Evolutionary conservation across 2,888 invertebrate species (phyloP).

Genomic region (Cataglyphis rosenhaueri): DNA sequence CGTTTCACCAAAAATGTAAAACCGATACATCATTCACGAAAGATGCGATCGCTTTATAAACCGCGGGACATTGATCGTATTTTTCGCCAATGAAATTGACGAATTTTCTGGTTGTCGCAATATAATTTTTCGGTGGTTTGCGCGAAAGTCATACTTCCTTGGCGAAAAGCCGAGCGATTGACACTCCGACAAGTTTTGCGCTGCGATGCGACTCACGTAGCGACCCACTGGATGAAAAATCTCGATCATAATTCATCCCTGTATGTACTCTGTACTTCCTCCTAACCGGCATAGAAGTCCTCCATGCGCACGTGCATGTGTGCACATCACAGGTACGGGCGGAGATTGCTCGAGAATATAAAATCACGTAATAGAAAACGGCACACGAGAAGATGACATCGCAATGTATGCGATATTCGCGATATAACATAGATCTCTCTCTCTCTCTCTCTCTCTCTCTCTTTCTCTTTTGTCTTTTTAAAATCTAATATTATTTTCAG

Average conservation of each 20-base stretch:
- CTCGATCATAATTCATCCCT: conserved; percentile 50
- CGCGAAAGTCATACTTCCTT: conserved; percentile 26
- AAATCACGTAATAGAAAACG: conserved; percentile 53
- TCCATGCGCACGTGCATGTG: conserved; percentile 6
- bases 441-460: background rate
- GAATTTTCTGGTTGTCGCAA: conserved; percentile 14
- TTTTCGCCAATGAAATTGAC: background rate
- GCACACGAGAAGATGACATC: conserved; percentile 19
- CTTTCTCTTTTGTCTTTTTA: background rate
- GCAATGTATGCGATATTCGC: conserved; percentile 2
- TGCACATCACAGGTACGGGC: conserved; percentile 17
- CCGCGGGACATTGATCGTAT: background rate
- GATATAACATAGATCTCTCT: background rate
- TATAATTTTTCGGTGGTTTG: conserved; percentile 21
- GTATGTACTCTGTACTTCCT: conserved; percentile 39
- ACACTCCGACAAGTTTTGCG: conserved; percentile 47
- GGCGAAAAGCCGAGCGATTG: conserved; percentile 48
- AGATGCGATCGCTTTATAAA: conserved; percentile 3
- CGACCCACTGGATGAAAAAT: conserved; percentile 50
- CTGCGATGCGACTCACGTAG: conserved; percentile 43
- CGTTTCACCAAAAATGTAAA: background rate
- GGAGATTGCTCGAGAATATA: conserved; percentile 48
- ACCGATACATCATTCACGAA: background rate
- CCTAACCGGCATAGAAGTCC: conserved; percentile 37
- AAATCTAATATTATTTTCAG: background rate